Base-by-base conservation (phyloP, 2,888 invertebrate genomes). In the Litoditis marina region DNA sequence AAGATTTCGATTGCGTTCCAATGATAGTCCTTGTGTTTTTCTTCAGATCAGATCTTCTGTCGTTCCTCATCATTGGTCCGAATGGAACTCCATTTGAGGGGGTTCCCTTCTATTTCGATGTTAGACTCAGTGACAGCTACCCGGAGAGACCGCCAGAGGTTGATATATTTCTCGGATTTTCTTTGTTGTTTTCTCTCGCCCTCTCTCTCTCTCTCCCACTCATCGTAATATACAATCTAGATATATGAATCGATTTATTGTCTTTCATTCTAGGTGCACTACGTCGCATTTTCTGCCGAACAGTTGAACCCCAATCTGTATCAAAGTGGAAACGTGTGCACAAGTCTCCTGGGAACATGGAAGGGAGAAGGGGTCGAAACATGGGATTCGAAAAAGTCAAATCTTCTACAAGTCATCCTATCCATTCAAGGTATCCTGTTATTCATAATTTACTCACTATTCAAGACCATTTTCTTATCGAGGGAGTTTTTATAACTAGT, bases 291-390 rank as follows among this genome's bases (percentile, higher is more conserved):
- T 16, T 53, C 42, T 1, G 30, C 52, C 47, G 65, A 65, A 49
- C 65, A 65, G 49, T 57, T 65, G 30, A 65, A 65, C 31, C 65
- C 65, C 6, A 65, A 65, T 27, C 61, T 65, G 27, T 65, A 65
- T 50, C 65, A 65, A 46, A 30, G 13, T 11, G 65, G 65, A 5
- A 56, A 58, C 27, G 61, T 65, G 22, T 65, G 65, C 44, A 53
- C 53, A 22, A 52, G 52, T 11, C 65, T 65, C 42, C 61, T 65
- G 22, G 65, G 65, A 2, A 64, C 64, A n/a, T 64, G 64, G 64
- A 34, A 42, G 13, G 64, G 64, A 44, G 47, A 28, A 49, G 58
- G 49, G 2, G 47, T 31, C 16, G 65, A 65, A 47, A 52, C 34
- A 34, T 65, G 65, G 65, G 52, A 52, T 19, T 34, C 56, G 39